Base-by-base conservation (phyloP, 2,888 invertebrate species). In the Agrotis puta region DNA sequence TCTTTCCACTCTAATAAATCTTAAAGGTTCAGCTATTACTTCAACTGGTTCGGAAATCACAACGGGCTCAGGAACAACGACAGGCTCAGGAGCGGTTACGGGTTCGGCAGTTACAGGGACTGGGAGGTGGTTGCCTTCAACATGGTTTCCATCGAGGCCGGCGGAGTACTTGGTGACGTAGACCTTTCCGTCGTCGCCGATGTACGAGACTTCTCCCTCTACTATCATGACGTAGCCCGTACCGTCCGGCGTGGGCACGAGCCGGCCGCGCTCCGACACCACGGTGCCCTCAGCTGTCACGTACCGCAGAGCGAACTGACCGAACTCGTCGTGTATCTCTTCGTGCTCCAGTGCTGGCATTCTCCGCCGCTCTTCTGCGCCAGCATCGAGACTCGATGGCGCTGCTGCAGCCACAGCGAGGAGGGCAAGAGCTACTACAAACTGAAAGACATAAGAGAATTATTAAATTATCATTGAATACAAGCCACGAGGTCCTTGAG, bases 201-300 rank as follows among this genome's bases (percentile, higher is more conserved):
- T 82, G 86, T 87, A 94, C 14, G 89, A 88, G 51, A 89, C 88
- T 76, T 93, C 89, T 3, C 92, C 92, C 69, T 93, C 92, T 2
- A 88, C 76, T n/a, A 91, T 84, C 43, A 93, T 87, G 9, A 93
- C 93, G 54, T 89, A 84, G 6, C 83, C 88, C 6, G 74, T 82
- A 13, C 88, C 89, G 13, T 88, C 87, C 2, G 85, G 78, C 2
- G 85, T 88, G n/a, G 90, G 89, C 6, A 92, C 89, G 0, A 93
- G 88, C 22, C 85, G 88, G 24, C 92, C 92, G 1, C 87, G 39
- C 39, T 39, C 39, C 39, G 83, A 86, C 3, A 92, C 92, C 3
- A 92, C 77, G 51, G 89, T 92, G 47, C 91, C 91, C 70, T 93
- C 91, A 9, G 92, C 92, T 2, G 93, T 92, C 67, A 91, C 88